Evolutionary conservation across 1,140 invertebrate species (phyloP), one percentile per base, ranked within the genome.

Genomic region (Caerostris darwini): DNA sequence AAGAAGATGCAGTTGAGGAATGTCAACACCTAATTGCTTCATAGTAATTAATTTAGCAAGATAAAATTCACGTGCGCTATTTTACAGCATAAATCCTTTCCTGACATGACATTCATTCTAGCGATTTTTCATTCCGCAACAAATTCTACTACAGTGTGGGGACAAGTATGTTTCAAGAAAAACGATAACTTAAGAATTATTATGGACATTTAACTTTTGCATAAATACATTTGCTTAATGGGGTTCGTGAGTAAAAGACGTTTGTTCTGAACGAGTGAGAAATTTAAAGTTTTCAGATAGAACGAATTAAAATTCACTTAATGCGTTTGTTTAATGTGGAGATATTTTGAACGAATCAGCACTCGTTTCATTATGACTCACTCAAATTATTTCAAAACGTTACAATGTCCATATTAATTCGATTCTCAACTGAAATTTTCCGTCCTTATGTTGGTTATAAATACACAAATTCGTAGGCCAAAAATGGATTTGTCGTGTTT

Each of bases 151-250:
- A n/a, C 5, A 19, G n/a, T 4, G 69, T 34, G 19, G 34, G 69
- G 17, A 71, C 69, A 50, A 71, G 69, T 71, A 53, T 10, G 50
- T 71, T 50, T 71, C 12, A 34, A 71, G 69, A 71, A 71, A 71
- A 71, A 71, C 69, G 69, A 71, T 50, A 71, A 71, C 69, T 4
- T 5, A 19, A 71, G 69, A 71, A 19, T 71, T 71, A 71, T 71
- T 71, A 71, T 8, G 3, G 34, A 8, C 69, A 71, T 71, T 34
- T 71, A 71, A 34, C 69, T 71, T 71, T 50, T 34, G 50, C 19
- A 71, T 71, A 71, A 34, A 71, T 71, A 71, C 69, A 50, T 71
- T 71, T 50, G 8, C 19, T 71, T 71, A 71, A 71, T 71, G 19
- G 69, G 1, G 1, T 71, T 71, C 69, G 69, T 71, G 69, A 34